These are phyloP conservation scores for Drosophila cognata DNA, from an alignment of 2,888 invertebrate species.

Conservation along the genomic window DNA sequence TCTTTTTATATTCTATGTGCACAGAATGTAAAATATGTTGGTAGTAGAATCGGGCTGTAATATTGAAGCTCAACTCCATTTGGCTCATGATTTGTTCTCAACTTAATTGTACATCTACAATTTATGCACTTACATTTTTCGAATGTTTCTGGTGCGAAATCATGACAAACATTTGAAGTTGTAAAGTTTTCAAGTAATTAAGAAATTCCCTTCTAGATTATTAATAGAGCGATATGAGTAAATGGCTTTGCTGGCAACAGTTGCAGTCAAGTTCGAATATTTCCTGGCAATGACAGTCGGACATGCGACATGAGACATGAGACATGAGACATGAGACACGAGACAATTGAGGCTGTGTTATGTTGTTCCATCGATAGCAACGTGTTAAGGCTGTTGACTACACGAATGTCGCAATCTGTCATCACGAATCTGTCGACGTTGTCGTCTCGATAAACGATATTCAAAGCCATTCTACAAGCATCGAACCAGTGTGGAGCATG, in stretches of 20 bases:
- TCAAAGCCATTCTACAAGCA: conserved; percentile 32
- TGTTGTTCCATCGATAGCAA: conserved; percentile 28
- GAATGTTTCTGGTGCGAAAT: not conserved
- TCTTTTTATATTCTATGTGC: too few species aligned
- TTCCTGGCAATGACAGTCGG: conserved; percentile 28
- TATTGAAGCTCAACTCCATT: not conserved
- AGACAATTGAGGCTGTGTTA: conserved; percentile 23
- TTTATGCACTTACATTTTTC: not conserved
- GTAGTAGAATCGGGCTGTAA: not conserved
- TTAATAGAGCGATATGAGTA: conserved; percentile 5
- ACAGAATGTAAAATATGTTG: not conserved
- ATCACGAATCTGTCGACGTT: conserved; percentile 27
- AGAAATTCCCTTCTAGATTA: not conserved
- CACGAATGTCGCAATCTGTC: conserved; percentile 29
- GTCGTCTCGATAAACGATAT: conserved; percentile 35
- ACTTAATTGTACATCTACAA: not conserved
- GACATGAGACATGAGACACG: conserved; percentile 1
- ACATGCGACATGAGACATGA: not conserved
- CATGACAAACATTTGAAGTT: not conserved
- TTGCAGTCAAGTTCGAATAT: conserved; percentile 12
- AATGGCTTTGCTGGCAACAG: not conserved
- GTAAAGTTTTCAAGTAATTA: not conserved
- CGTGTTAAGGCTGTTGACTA: conserved; percentile 6
- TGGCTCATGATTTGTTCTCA: not conserved
- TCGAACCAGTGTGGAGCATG: conserved; percentile 19